phyloP scores from a whole-genome alignment of 2,113 vertebrate genomes.

The Gallinago media region DNA sequence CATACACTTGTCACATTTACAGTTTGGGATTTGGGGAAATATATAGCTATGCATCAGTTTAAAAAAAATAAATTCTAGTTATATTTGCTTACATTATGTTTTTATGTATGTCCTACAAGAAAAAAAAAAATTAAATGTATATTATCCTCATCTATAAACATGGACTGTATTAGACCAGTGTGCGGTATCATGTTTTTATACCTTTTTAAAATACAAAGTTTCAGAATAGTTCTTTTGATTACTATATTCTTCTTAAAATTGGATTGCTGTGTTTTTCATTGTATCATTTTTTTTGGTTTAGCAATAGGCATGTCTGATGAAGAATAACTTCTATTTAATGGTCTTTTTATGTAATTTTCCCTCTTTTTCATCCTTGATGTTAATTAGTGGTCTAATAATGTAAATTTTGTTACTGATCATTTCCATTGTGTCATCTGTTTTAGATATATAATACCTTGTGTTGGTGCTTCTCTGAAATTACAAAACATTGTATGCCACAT shows the following conservation, averaged over 20 bases:
- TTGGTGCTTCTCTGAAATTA: background rate
- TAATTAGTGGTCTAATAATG: background rate
- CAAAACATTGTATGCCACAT: background rate
- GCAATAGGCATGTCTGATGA: background rate
- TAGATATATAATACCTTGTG: background rate
- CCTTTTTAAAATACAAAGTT: background rate
- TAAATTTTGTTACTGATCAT: background rate
- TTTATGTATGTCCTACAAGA: background rate
- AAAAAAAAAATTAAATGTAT: background rate
- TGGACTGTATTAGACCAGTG: background rate
- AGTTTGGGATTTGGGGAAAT: background rate
- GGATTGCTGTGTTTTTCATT: background rate
- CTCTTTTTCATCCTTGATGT: background rate
- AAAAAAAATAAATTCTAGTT: background rate
- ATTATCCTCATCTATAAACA: background rate
- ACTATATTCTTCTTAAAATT: background rate
- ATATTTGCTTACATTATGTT: background rate
- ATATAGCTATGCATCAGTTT: background rate
- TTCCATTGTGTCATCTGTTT: background rate
- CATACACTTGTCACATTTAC: background rate
- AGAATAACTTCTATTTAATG: background rate
- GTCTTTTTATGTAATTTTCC: background rate
- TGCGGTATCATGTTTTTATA: background rate
- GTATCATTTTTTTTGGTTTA: background rate
- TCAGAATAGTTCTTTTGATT: background rate